Evolutionary conservation across 2,113 vertebrate genomes (phyloP), one percentile per base, ranked within the genome.

Genomic region (Percina caprodes): DNA sequence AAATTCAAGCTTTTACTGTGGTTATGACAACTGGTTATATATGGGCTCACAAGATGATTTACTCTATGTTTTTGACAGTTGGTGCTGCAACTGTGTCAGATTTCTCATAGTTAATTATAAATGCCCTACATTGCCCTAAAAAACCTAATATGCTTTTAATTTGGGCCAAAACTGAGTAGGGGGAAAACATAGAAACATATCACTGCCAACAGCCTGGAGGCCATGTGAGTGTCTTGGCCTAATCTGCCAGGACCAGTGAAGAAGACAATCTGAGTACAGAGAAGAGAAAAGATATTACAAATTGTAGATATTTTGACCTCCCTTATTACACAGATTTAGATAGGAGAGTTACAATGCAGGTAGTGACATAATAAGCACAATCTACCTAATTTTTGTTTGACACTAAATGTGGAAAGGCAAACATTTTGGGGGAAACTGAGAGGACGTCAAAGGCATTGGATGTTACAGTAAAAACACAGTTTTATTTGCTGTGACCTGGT

Each of bases 401-500:
- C 7, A 3, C 42, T 52, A 60, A 33, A 73, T 69, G 35, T n/a
- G 16, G 51, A 11, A 61, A 61, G 26, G 54, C 24, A 52, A 82
- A 70, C 16, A 35, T n/a, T 65, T 58, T 33, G 63, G 59, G 59
- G 61, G 35, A 77, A 62, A 61, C 56, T 46, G 42, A 42, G 24
- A 72, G 39, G 52, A 30, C 72, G 74, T 67, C 42, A 55, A 81
- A 67, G 45, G 30, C 56, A 48, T 13, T 51, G 52, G 77, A 55
- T 51, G 48, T 63, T 88, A 26, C 69, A 85, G 54, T 68, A 23
- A 83, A 90, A 88, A 90, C 55, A 39, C 55, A 74, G 82, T 68
- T 85, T 72, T 83, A 59, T 86, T 91, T 84, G 70, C 86, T 78
- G 80, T 84, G 90, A 90, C 89, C 92, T 88, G 87, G 82, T 90